phyloP scores from a whole-genome alignment of 2,113 vertebrate species.

The Gyps fulvus region DNA sequence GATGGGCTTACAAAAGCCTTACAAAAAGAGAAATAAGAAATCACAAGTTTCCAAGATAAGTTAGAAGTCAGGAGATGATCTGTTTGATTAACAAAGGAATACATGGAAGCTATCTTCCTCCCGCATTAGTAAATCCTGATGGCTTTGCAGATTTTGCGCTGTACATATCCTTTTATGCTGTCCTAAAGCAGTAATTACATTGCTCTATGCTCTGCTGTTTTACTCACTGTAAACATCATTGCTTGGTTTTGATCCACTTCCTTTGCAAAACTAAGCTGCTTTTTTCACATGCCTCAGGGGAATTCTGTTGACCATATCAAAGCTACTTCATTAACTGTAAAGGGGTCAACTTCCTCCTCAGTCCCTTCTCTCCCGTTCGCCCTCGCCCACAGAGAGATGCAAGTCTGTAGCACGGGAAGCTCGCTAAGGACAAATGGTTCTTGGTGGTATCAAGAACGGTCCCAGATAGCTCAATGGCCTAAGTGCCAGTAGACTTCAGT shows the following conservation, averaged over 20 bases:
- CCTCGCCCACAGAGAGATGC: neutral
- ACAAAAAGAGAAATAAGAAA: neutral
- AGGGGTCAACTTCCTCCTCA: neutral
- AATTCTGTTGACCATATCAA: neutral
- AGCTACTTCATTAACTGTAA: neutral
- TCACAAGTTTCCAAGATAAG: neutral
- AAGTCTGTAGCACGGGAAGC: neutral
- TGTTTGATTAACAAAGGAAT: neutral
- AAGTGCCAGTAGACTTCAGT: neutral
- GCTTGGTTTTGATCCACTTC: neutral
- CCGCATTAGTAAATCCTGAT: neutral
- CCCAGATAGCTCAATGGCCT: neutral
- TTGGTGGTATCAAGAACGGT: neutral
- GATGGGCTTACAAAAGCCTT: neutral
- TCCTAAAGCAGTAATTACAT: neutral
- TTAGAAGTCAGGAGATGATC: neutral
- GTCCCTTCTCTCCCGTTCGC: neutral
- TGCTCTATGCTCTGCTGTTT: neutral
- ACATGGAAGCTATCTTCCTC: neutral
- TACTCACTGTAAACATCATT: neutral
- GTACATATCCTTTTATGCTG: neutral
- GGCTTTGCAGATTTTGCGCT: neutral
- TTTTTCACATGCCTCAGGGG: neutral
- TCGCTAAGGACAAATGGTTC: accelerated
- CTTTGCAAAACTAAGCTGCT: neutral